Base-by-base conservation (phyloP, 2,113 vertebrate species). In the Festucalex cinctus region DNA sequence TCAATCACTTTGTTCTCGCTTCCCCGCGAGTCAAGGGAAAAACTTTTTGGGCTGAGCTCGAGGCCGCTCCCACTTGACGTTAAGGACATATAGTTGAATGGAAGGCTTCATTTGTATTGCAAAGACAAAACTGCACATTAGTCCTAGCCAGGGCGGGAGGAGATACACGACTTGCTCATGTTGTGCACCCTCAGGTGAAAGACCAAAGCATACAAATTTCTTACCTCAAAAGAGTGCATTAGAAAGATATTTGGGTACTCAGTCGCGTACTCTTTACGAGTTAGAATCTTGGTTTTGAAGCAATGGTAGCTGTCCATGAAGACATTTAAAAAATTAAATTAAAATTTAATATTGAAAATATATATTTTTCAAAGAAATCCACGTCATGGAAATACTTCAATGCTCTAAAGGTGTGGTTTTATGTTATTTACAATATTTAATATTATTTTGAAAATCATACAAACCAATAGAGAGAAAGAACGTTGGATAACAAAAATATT, bases 1-100 rank as follows among this genome's bases (percentile, higher is more conserved):
- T 85, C 83, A 36, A 73, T 80, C 83, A 75, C 20, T 83, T 76
- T 17, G 49, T 48, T 63, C 70, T 71, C 61, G 26, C 72, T 43
- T 37, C 14, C 19, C 37, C 32, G 20, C 65, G 73, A 81, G 77
- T 64, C 74, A 74, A 71, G 36, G 22, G 32, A 71, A 59, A 17
- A 54, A 77, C 62, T 80, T 61, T 49, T 66, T 59, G 63, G 69
- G 59, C 59, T 66, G 16, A 19, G 26, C 35, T 19, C 19, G 54
- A 41, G 62, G 37, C 12, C 5, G 58, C 20, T n/a, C 37, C 13
- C 20, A 24, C 35, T 36, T 59, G 32, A 59, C 28, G 20, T 59
- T 28, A 32, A n/a, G n/a, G n/a, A n/a, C n/a, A 6, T 32, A 26
- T 28, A 57, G 54, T 28, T 17, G 26, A 57, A 57, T 57, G 6